Evolutionary conservation across 2,797 vertebrate genomes (phyloP).

Genomic region (Cheirogaleus major): DNA sequence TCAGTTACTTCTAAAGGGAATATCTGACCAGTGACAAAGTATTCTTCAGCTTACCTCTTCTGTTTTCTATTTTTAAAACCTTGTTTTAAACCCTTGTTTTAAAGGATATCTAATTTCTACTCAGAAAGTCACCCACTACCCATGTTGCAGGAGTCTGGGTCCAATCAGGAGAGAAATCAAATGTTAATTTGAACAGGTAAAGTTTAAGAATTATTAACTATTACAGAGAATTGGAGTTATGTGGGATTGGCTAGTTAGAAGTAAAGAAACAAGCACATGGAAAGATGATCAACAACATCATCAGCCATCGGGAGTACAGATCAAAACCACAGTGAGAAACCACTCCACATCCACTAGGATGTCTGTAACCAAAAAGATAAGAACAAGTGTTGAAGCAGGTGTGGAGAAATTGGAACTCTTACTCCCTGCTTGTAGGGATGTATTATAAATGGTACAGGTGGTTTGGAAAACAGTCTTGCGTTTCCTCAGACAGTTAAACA

Average conservation of each 20-base stretch:
- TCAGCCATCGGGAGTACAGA: background rate
- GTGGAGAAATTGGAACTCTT: background rate
- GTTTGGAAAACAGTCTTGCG: background rate
- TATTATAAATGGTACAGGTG: background rate
- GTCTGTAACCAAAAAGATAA: background rate
- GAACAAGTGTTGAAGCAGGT: background rate
- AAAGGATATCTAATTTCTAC: background rate
- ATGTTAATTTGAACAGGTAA: background rate
- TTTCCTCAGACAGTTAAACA: background rate
- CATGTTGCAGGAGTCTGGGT: background rate
- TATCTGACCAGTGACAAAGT: background rate
- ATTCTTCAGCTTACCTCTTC: constrained; percentile 19
- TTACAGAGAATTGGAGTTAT: background rate
- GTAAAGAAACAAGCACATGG: background rate
- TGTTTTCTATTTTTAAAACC: constrained; percentile 4
- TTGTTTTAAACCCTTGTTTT: background rate
- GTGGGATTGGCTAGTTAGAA: background rate
- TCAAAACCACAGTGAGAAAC: background rate
- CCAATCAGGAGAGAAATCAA: background rate
- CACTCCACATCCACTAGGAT: background rate
- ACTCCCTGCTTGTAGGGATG: background rate
- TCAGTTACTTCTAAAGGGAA: background rate
- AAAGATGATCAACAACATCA: background rate
- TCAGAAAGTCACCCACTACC: background rate
- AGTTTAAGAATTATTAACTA: background rate